Percentiles rank a stretch among this genome's conserved stretches.
Evolutionary conservation across 2,888 invertebrate species (phyloP).

Genomic region (Ormyrus labotus): DNA sequence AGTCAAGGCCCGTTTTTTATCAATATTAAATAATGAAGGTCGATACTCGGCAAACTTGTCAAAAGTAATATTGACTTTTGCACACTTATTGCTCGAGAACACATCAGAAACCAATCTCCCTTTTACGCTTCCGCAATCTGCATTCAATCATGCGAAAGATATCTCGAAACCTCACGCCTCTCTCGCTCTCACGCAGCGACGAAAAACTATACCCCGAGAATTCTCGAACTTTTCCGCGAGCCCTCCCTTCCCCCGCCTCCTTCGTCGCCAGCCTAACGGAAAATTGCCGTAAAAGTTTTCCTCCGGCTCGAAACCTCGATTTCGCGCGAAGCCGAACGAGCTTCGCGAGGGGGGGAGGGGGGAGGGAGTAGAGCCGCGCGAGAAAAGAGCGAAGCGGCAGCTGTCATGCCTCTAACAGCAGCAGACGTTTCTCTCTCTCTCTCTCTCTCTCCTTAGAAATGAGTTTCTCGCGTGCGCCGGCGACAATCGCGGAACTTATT

Average conservation of each 20-base stretch:
- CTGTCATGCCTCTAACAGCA: not conserved
- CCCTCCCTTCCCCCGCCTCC: conserved; percentile 5
- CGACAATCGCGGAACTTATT: too few species aligned
- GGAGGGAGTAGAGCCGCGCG: too few species aligned
- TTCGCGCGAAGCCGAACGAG: too few species aligned
- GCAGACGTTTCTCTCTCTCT: conserved; percentile 51
- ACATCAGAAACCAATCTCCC: not conserved
- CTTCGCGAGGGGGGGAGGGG: too few species aligned
- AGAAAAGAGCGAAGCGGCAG: conserved; percentile 1
- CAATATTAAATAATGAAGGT: too few species aligned
- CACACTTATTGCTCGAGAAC: too few species aligned
- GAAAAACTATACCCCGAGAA: conserved; percentile 27
- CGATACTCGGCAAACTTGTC: too few species aligned
- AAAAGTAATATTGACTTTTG: too few species aligned
- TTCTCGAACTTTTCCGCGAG: conserved; percentile 55
- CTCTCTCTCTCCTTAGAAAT: conserved; percentile 54
- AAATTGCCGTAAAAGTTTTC: conserved; percentile 51
- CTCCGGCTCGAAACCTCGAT: conserved; percentile 43
- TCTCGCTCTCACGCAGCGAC: not conserved
- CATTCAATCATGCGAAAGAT: conserved; percentile 2
- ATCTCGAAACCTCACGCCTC: conserved; percentile 18
- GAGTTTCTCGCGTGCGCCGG: conserved; percentile 55
- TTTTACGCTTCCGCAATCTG: conserved; percentile 4
- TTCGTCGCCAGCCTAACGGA: conserved; percentile 47
- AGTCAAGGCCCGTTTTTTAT: too few species aligned